phyloP scores from a whole-genome alignment of 2,797 vertebrate species.

The Taenioides sp. region DNA sequence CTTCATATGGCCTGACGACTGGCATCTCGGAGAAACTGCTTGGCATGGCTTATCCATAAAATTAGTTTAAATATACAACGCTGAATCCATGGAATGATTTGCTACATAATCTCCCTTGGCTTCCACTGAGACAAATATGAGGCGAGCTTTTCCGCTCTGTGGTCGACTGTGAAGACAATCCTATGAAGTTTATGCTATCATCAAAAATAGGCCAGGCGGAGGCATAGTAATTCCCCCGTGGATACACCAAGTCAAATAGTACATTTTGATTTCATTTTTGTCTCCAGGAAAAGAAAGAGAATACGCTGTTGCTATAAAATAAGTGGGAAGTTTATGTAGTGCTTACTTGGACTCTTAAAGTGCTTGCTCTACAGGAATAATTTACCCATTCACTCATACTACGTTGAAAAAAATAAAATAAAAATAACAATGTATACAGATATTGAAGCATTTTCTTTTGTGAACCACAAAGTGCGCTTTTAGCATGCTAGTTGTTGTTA shows the following conservation, averaged over 20 bases:
- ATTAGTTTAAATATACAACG: conserved; percentile 71
- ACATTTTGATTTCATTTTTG: conserved; percentile 44
- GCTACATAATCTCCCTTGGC: conserved; percentile 67
- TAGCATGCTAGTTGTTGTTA: too few species aligned
- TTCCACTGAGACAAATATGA: conserved; percentile 62
- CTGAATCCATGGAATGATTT: conserved; percentile 62
- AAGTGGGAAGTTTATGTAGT: neutral
- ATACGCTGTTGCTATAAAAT: neutral
- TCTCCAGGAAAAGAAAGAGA: conserved; percentile 1
- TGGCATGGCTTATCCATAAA: conserved; percentile 70
- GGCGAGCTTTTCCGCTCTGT: conserved; percentile 63
- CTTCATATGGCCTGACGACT: conserved; percentile 62
- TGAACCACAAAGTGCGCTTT: too few species aligned
- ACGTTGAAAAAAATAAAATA: too few species aligned
- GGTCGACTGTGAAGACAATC: conserved; percentile 64
- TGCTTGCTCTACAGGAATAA: too few species aligned
- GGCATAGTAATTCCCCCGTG: conserved; percentile 37
- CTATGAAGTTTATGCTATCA: conserved; percentile 59
- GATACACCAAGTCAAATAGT: conserved; percentile 40
- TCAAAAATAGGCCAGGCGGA: conserved; percentile 44
- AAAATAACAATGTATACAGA: neutral
- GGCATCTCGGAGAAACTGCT: conserved; percentile 67
- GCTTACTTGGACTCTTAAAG: neutral
- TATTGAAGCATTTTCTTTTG: neutral
- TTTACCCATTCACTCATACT: too few species aligned